phyloP scores from a whole-genome alignment of 2,797 vertebrate genomes.

The Podarcis siculus region DNA sequence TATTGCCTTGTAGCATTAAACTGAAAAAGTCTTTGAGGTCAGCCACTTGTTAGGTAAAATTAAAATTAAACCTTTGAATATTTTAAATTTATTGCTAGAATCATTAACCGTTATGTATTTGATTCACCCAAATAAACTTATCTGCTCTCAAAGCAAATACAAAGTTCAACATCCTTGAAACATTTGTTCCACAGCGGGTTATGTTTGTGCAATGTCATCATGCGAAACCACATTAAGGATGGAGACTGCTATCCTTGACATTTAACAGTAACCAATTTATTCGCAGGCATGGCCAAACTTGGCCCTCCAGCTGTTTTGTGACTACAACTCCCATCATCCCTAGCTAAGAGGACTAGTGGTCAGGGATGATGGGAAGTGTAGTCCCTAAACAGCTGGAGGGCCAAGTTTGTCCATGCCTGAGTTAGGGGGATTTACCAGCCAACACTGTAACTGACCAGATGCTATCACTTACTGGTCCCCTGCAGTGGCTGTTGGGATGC shows the following conservation, averaged over 20 bases:
- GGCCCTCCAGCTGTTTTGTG: too few relatives aligned
- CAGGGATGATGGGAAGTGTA: too few relatives aligned
- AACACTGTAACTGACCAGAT: not conserved
- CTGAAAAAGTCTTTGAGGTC: not conserved
- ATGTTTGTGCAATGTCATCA: not conserved
- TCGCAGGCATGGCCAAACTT: not conserved
- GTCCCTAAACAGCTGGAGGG: too few relatives aligned
- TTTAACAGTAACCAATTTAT: not conserved
- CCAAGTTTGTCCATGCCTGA: too few relatives aligned
- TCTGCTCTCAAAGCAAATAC: not conserved
- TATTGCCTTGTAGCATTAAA: not conserved
- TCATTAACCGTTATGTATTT: not conserved
- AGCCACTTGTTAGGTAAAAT: not conserved
- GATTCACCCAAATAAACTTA: not conserved
- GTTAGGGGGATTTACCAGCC: not conserved
- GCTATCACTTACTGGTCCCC: not conserved
- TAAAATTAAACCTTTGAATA: not conserved
- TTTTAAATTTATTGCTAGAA: not conserved
- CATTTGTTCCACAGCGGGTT: not conserved
- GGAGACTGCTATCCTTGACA: not conserved
- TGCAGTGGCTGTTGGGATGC: not conserved
- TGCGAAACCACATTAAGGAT: not conserved
- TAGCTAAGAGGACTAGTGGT: too few relatives aligned
- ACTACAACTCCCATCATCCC: too few relatives aligned
- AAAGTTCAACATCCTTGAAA: not conserved